Evolutionary conservation across 2,888 invertebrate genomes (phyloP).

Genomic region (Meteorus cinctellus): DNA sequence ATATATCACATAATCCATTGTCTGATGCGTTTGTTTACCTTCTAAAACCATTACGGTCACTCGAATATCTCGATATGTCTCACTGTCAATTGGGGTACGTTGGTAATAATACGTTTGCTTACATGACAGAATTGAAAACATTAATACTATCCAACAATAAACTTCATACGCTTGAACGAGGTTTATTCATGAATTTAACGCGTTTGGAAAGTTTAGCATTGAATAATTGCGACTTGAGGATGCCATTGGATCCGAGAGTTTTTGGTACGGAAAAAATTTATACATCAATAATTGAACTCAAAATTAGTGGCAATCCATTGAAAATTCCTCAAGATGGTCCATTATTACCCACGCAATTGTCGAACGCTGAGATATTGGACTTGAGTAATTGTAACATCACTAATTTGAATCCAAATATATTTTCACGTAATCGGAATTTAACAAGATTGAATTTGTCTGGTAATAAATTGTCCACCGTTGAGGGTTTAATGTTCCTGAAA

Average conservation of each 20-base stretch:
- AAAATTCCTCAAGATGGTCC: conserved; percentile 77
- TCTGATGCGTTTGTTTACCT: conserved; percentile 80
- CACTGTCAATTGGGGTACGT: conserved; percentile 81
- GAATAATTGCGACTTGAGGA: conserved; percentile 80
- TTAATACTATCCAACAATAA: conserved; percentile 82
- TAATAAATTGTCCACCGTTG: conserved; percentile 76
- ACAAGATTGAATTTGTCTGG: conserved; percentile 78
- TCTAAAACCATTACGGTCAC: conserved; percentile 79
- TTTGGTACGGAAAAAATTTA: conserved; percentile 80
- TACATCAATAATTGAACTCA: conserved; percentile 80
- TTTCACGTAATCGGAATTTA: conserved; percentile 78
- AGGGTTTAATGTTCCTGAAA: conserved; percentile 77
- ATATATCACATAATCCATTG: conserved; percentile 82
- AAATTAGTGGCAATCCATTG: conserved; percentile 81
- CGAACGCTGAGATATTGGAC: conserved; percentile 79
- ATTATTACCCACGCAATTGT: conserved; percentile 80
- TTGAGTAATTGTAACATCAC: conserved; percentile 80
- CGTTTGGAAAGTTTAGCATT: conserved; percentile 80
- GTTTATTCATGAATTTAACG: conserved; percentile 81
- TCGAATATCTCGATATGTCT: conserved; percentile 83
- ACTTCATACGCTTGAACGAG: conserved; percentile 79
- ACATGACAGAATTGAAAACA: conserved; percentile 80
- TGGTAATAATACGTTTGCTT: conserved; percentile 80
- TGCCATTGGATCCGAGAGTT: conserved; percentile 79
- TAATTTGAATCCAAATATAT: conserved; percentile 77